phyloP scores from a whole-genome alignment of 2,888 invertebrate species.

The Apomyelois bistriatella region DNA sequence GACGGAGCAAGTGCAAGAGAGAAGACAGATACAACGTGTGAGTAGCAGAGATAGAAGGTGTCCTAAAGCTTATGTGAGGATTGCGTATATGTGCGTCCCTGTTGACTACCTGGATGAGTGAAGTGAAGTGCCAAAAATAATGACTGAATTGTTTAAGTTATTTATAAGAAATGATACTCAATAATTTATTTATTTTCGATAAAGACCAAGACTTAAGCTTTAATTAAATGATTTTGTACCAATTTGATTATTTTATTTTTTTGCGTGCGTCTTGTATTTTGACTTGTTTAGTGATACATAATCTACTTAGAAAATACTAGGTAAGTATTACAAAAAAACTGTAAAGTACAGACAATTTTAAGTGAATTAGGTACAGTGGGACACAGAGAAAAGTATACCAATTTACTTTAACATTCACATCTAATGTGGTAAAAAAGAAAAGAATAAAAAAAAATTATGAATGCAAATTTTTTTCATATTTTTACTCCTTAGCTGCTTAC shows the following conservation, averaged over 20 bases:
- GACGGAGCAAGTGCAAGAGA: background rate
- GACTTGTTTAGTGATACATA: too few species aligned
- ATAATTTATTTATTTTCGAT: background rate
- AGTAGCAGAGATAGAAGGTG: conserved; percentile 14
- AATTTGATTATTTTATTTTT: background rate
- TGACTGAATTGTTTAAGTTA: conserved; percentile 3
- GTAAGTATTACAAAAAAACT: too few species aligned
- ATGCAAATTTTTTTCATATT: too few species aligned
- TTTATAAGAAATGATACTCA: conserved; percentile 2
- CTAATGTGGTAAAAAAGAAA: too few species aligned
- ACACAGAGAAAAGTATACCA: too few species aligned
- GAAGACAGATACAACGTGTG: background rate
- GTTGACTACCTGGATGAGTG: conserved; percentile 1
- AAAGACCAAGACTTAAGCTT: background rate
- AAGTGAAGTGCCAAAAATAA: conserved; percentile 2
- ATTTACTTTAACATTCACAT: too few species aligned
- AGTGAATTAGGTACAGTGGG: too few species aligned
- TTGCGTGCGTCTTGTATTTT: too few species aligned
- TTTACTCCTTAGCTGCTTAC: too few species aligned
- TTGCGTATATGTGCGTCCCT: conserved; percentile 16
- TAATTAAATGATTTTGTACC: background rate
- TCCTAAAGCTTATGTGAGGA: conserved; percentile 14
- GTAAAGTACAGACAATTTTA: too few species aligned
- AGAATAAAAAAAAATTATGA: too few species aligned
- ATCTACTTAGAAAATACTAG: too few species aligned